Percentiles rank a stretch among this genome's conserved stretches.
These are phyloP conservation scores for Protophormia terraenovae DNA, from an alignment of 2,888 invertebrate genomes.

Conservation along the genomic window DNA sequence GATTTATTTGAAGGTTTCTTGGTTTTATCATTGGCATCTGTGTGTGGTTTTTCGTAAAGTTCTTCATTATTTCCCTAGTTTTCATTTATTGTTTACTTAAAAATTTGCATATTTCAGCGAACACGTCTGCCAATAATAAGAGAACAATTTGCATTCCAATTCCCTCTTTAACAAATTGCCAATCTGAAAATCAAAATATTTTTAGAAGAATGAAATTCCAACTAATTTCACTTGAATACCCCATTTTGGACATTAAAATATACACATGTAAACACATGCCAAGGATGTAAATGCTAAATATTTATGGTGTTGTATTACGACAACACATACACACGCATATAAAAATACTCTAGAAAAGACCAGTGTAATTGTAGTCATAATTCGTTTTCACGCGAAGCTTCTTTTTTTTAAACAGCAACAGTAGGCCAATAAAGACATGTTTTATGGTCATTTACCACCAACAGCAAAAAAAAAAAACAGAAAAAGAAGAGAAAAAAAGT, in stretches of 20 bases:
- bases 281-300: constrained; percentile 33
- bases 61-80: too few relatives aligned
- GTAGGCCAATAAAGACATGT: constrained; percentile 63
- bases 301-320: constrained; percentile 25
- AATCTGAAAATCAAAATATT: too few relatives aligned
- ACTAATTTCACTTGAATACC: constrained; percentile 24
- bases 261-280: background rate
- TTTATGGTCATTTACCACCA: constrained; percentile 55
- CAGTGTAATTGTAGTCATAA: constrained; percentile 6
- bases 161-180: too few relatives aligned
- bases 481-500: background rate
- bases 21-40: too few relatives aligned
- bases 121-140: too few relatives aligned
- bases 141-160: too few relatives aligned
- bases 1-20: too few relatives aligned
- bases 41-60: too few relatives aligned
- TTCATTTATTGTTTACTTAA: too few relatives aligned
- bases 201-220: constrained; percentile 24
- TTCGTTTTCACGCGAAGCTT: background rate
- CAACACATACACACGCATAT: background rate
- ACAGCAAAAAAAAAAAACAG: background rate
- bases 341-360: background rate
- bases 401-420: constrained; percentile 31
- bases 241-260: background rate
- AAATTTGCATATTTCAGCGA: too few relatives aligned